These are phyloP conservation scores for Ormyrus labotus DNA, from an alignment of 2,888 invertebrate species.

Conservation along the genomic window DNA sequence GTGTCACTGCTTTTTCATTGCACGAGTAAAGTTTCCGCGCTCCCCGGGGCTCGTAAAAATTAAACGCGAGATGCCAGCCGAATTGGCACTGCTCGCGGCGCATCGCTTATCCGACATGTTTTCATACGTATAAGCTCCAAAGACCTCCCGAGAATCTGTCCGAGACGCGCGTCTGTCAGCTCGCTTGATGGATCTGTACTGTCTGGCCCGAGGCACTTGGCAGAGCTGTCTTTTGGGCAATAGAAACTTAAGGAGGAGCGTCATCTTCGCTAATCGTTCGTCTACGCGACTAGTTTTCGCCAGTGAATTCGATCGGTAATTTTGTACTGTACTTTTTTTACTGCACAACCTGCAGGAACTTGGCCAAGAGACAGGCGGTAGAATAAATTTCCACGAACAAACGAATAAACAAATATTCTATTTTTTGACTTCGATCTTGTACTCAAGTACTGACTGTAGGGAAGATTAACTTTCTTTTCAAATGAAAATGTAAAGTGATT, in stretches of 20 bases:
- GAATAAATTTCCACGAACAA: not conserved
- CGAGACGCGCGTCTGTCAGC: conserved; percentile 71
- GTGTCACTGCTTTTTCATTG: too few species aligned
- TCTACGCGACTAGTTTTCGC: conserved; percentile 16
- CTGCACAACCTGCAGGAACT: not conserved
- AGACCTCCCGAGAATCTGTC: conserved; percentile 66
- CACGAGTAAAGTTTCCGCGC: too few species aligned
- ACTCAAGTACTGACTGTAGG: not conserved
- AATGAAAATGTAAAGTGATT: conserved; percentile 22
- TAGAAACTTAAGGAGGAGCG: conserved; percentile 72
- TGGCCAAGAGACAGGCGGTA: not conserved
- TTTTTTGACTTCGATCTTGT: not conserved
- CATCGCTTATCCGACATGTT: conserved; percentile 70
- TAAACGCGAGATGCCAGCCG: too few species aligned
- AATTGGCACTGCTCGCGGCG: too few species aligned
- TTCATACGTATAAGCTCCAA: conserved; percentile 61
- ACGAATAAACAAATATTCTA: not conserved
- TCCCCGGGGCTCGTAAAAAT: too few species aligned
- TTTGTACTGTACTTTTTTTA: not conserved
- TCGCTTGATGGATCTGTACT: conserved; percentile 69
- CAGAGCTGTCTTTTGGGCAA: conserved; percentile 60
- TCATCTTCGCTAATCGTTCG: conserved; percentile 58
- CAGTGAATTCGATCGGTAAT: not conserved
- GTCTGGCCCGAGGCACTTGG: conserved; percentile 35
- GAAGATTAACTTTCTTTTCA: conserved; percentile 3